A percentile compares a stretch with the other conserved stretches of the same genome.
Evolutionary conservation across 2,888 invertebrate genomes (phyloP).

Genomic region (Amphipoea lucens): DNA sequence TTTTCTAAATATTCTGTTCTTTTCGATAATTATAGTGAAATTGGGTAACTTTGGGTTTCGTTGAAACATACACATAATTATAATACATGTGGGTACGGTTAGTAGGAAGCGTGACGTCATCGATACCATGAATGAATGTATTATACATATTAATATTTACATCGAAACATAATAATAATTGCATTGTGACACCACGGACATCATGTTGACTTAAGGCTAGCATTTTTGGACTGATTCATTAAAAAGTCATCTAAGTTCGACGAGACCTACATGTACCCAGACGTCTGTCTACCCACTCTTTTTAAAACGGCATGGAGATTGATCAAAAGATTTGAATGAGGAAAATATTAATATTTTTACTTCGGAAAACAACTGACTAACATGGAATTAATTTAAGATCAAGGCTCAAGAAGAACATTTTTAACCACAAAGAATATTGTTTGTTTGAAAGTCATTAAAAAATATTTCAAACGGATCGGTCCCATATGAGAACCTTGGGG

Average conservation of each 20-base stretch:
- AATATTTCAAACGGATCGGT: constrained; percentile 28
- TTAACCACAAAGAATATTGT: constrained; percentile 10
- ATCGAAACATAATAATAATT: neutral
- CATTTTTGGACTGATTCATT: too few species aligned
- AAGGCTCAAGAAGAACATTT: neutral
- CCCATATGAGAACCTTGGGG: constrained; percentile 26
- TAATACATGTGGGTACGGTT: neutral
- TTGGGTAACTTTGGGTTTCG: constrained; percentile 14
- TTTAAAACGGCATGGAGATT: neutral
- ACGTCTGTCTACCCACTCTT: neutral
- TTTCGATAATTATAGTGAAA: constrained; percentile 15
- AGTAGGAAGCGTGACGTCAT: neutral
- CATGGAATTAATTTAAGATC: neutral
- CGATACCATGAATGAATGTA: neutral
- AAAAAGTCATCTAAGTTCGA: neutral
- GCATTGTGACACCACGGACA: neutral
- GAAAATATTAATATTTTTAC: neutral
- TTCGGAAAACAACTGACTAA: neutral
- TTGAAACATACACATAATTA: neutral
- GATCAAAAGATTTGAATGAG: neutral
- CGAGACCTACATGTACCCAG: too few species aligned
- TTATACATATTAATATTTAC: neutral
- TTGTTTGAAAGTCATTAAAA: constrained; percentile 5
- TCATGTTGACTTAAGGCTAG: neutral
- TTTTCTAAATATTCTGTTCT: constrained; percentile 13